phyloP scores from a whole-genome alignment of 1,140 invertebrate genomes.

The Lasaia peninsularis region DNA sequence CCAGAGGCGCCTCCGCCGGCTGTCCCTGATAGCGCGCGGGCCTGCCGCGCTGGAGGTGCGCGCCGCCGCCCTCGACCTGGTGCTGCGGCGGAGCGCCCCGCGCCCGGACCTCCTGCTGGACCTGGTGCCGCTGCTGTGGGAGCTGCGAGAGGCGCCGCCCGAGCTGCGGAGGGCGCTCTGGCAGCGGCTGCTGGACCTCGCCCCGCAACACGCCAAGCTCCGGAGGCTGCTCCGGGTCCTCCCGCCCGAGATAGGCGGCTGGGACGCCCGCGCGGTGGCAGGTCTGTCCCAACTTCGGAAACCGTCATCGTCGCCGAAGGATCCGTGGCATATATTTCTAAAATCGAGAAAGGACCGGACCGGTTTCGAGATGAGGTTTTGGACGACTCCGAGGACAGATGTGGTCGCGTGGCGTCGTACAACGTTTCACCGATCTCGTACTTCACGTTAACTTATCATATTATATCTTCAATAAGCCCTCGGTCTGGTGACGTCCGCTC shows the following conservation, averaged over 20 bases:
- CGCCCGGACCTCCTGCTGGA: slow-evolving; percentile 21
- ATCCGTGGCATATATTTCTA: too few relatives aligned
- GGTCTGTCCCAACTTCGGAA: slow-evolving; percentile 11
- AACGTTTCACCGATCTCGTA: too few relatives aligned
- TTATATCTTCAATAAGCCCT: too few relatives aligned
- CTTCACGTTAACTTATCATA: too few relatives aligned
- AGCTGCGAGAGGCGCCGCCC: slow-evolving; percentile 19
- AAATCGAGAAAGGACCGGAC: too few relatives aligned
- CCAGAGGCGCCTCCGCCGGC: slow-evolving; percentile 19
- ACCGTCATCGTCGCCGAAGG: too few relatives aligned
- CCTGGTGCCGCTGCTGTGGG: slow-evolving; percentile 25
- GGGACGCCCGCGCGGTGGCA: slow-evolving; percentile 30
- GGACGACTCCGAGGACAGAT: too few relatives aligned
- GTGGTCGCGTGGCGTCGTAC: too few relatives aligned
- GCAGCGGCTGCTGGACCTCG: slow-evolving; percentile 28
- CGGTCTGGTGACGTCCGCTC: too few relatives aligned
- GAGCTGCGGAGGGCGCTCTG: slow-evolving; percentile 39
- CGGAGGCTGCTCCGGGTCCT: slow-evolving; percentile 23
- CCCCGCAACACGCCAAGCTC: slow-evolving; percentile 11
- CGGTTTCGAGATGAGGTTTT: too few relatives aligned
- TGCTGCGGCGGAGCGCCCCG: slow-evolving; percentile 21
- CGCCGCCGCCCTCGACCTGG: slow-evolving; percentile 44
- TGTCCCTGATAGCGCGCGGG: slow-evolving; percentile 27
- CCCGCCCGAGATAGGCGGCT: slow-evolving; percentile 23
- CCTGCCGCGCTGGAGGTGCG: slow-evolving; percentile 32